A percentile compares a stretch with the other conserved stretches of the same genome.
Evolutionary conservation across 2,113 vertebrate species (phyloP).

Genomic region (Takifugu flavidus): DNA sequence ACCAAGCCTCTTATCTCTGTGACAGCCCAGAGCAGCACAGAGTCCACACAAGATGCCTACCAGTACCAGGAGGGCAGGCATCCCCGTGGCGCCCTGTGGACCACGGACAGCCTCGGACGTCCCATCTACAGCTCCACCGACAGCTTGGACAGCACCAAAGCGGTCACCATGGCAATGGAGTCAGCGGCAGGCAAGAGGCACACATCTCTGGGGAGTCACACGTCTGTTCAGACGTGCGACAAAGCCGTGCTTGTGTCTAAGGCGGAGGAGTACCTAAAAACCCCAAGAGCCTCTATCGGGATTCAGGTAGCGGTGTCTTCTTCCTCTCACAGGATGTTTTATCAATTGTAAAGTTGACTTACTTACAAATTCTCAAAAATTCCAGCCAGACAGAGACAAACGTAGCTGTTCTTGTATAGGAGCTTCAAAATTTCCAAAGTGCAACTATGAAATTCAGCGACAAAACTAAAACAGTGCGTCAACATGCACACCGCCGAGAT

Average conservation of each 20-base stretch:
- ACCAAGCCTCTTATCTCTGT: constrained; percentile 98
- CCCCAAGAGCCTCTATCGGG: constrained; percentile 89
- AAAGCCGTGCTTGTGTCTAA: constrained; percentile 87
- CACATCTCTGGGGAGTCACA: constrained; percentile 78
- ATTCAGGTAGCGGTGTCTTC: constrained; percentile 84
- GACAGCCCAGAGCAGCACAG: constrained; percentile 98
- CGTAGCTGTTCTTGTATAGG: too few species aligned
- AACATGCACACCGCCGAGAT: too few species aligned
- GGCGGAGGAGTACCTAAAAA: constrained; percentile 91
- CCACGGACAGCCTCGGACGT: constrained; percentile 81
- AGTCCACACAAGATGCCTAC: constrained; percentile 96
- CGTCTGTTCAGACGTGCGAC: constrained; percentile 82
- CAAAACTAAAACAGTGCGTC: too few species aligned
- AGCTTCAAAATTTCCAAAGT: too few species aligned
- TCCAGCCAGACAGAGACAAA: too few species aligned
- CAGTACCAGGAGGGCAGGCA: constrained; percentile 90
- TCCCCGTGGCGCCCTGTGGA: constrained; percentile 84
- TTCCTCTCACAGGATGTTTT: not conserved
- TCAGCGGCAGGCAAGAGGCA: constrained; percentile 85
- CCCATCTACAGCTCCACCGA: constrained; percentile 90
- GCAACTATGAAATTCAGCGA: too few species aligned
- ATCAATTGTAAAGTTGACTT: not conserved
- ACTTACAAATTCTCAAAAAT: not conserved
- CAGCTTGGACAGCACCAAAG: constrained; percentile 95
- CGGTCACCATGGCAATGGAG: constrained; percentile 92